A percentile compares a stretch with the other conserved stretches of the same genome.
phyloP scores from a whole-genome alignment of 2,113 vertebrate genomes.

The Lanius collurio region DNA sequence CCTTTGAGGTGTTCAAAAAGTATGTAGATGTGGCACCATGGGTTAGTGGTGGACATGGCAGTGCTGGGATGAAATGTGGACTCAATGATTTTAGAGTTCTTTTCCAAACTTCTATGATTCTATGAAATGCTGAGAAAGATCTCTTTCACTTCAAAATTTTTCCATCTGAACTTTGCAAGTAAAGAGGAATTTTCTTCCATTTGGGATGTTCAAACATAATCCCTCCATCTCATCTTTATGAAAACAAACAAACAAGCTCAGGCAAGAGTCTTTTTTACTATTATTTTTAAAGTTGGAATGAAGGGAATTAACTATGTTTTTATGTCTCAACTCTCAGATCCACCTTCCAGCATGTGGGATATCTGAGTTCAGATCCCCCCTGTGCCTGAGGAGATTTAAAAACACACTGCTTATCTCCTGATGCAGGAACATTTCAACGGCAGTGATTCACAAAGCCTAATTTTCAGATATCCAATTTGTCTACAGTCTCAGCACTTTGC shows the following conservation, averaged over 20 bases:
- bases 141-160: not conserved
- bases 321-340: not conserved
- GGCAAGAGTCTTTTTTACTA: not conserved
- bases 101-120: not conserved
- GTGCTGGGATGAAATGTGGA: not conserved
- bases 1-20: not conserved
- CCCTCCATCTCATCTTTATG: not conserved
- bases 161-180: not conserved
- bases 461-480: not conserved
- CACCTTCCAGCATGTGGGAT: not conserved
- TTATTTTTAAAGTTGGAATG: not conserved
- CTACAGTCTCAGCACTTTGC: not conserved
- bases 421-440: not conserved
- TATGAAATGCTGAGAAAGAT: not conserved
- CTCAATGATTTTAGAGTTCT: not conserved
- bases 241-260: constrained; percentile 10
- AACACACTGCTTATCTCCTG: not conserved
- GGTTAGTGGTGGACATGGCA: no score
- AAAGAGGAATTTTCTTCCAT: not conserved
- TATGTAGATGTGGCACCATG: no score
- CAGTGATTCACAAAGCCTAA: not conserved
- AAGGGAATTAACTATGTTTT: not conserved
- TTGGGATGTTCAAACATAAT: not conserved
- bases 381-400: not conserved
- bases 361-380: not conserved